Conservation (phyloP, 1,140 invertebrate species). For the Lethrus apterus region DNA sequence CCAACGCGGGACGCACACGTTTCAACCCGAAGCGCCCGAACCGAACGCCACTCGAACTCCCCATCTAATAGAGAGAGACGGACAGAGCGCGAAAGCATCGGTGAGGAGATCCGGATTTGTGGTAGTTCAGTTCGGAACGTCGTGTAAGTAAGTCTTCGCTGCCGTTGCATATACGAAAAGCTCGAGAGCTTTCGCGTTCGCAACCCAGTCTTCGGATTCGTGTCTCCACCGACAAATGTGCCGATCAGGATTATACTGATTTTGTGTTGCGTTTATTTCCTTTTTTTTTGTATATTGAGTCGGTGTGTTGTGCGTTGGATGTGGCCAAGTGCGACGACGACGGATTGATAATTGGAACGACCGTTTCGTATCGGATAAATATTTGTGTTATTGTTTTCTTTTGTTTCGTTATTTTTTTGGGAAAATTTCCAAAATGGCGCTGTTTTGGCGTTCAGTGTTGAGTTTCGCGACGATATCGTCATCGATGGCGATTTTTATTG, state of each 20-base stretch:
- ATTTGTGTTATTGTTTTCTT: constrained; percentile 18
- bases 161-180: constrained; percentile 2
- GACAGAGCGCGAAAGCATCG: too few species aligned
- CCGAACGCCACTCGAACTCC: constrained; percentile 18
- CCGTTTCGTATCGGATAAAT: too few species aligned
- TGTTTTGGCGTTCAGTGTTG: constrained; percentile 27
- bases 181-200: constrained; percentile 1
- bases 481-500: constrained; percentile 36
- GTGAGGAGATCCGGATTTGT: constrained; percentile 13
- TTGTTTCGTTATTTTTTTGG: not conserved
- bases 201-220: constrained; percentile 2
- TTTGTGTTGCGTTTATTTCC: too few species aligned
- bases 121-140: constrained; percentile 4
- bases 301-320: constrained; percentile 3
- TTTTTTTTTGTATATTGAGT: constrained; percentile 4
- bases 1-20: constrained; percentile 11
- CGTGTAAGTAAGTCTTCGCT: constrained; percentile 7
- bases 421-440: constrained; percentile 24
- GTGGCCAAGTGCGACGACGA: not conserved
- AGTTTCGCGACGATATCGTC: constrained; percentile 28
- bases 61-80: too few species aligned
- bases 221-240: too few species aligned
- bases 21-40: constrained; percentile 9
- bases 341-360: too few species aligned
- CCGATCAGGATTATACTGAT: too few species aligned